Percentiles rank a stretch among this genome's conserved stretches.
phyloP scores from a whole-genome alignment of 2,797 vertebrate genomes.

The Dicrostonyx torquatus region DNA sequence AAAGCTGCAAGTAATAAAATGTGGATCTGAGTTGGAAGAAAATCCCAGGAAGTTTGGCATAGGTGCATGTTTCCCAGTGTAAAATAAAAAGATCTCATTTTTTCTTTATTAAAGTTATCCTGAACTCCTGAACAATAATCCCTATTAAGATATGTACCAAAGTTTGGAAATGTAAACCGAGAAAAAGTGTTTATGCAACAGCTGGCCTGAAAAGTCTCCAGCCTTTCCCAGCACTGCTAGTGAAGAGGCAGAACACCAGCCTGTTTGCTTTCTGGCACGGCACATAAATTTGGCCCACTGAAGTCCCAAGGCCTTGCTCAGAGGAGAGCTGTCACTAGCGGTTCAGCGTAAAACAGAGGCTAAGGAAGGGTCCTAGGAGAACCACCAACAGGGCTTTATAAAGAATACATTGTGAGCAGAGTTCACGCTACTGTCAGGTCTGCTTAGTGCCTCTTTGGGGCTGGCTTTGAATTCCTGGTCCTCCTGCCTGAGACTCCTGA shows the following conservation, averaged over 20 bases:
- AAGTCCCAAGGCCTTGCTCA: slow-evolving; percentile 47
- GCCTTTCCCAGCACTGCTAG: background rate
- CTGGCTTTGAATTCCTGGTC: background rate
- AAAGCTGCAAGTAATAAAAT: background rate
- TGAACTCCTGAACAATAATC: slow-evolving; percentile 32
- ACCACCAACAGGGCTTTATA: background rate
- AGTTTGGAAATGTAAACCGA: slow-evolving; percentile 49
- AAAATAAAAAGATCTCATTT: background rate
- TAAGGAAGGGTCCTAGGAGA: slow-evolving; percentile 9
- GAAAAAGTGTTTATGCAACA: slow-evolving; percentile 64
- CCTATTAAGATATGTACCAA: slow-evolving; percentile 35
- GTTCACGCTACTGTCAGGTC: background rate
- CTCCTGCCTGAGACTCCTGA: background rate
- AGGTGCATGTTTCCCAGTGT: background rate
- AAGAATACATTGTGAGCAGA: slow-evolving; percentile 1
- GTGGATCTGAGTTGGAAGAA: slow-evolving; percentile 4
- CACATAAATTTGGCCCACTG: slow-evolving; percentile 11
- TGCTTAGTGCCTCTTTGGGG: background rate
- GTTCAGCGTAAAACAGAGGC: slow-evolving; percentile 45
- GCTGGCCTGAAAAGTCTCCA: background rate
- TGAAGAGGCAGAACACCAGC: background rate
- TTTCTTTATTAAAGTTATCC: background rate
- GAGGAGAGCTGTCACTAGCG: slow-evolving; percentile 23
- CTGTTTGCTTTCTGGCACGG: slow-evolving; percentile 61
- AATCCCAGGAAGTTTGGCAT: background rate